Conservation (phyloP, 1,140 invertebrate species). For the Drosophila setifemur region DNA sequence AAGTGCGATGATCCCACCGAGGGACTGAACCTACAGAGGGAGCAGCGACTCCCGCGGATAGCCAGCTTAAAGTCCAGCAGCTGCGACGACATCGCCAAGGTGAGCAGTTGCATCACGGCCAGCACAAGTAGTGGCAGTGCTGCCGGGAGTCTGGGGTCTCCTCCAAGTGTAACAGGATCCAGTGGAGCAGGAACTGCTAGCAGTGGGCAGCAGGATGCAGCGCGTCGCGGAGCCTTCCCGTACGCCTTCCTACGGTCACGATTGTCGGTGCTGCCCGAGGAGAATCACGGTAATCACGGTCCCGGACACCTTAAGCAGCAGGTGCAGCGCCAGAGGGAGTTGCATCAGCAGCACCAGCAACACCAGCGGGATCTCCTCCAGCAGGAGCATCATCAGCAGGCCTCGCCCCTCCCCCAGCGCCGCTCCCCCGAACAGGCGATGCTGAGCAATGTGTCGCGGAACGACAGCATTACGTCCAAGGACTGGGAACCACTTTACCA, state of each 20-base stretch:
- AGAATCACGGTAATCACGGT: slow-evolving; percentile 85
- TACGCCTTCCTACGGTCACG: slow-evolving; percentile 91
- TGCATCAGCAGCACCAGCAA: slow-evolving; percentile 13
- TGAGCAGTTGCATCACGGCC: slow-evolving; percentile 59
- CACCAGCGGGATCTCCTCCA: slow-evolving; percentile 21
- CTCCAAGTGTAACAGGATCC: slow-evolving; percentile 2
- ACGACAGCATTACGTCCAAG: slow-evolving; percentile 81
- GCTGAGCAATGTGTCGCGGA: slow-evolving; percentile 70
- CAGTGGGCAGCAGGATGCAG: slow-evolving; percentile 44
- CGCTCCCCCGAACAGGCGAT: slow-evolving; percentile 57
- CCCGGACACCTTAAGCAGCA: slow-evolving; percentile 81
- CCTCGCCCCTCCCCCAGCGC: slow-evolving; percentile 54
- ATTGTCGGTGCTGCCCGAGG: slow-evolving; percentile 89
- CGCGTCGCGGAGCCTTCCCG: slow-evolving; percentile 86
- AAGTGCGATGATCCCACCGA: slow-evolving; percentile 91
- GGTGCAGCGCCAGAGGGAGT: slow-evolving; percentile 6
- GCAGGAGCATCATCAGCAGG: slow-evolving; percentile 4
- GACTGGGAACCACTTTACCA: slow-evolving; percentile 83
- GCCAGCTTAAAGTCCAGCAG: slow-evolving; percentile 75
- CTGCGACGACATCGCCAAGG: slow-evolving; percentile 82
- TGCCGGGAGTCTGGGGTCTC: slow-evolving; percentile 36
- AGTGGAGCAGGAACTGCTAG: not conserved
- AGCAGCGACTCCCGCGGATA: slow-evolving; percentile 33
- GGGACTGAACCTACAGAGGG: slow-evolving; percentile 86
- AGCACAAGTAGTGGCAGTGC: slow-evolving; percentile 39